Percentiles rank a stretch among this genome's conserved stretches.
These are phyloP conservation scores for Philhelius pedissequus DNA, from an alignment of 2,888 invertebrate species.

Conservation along the genomic window DNA sequence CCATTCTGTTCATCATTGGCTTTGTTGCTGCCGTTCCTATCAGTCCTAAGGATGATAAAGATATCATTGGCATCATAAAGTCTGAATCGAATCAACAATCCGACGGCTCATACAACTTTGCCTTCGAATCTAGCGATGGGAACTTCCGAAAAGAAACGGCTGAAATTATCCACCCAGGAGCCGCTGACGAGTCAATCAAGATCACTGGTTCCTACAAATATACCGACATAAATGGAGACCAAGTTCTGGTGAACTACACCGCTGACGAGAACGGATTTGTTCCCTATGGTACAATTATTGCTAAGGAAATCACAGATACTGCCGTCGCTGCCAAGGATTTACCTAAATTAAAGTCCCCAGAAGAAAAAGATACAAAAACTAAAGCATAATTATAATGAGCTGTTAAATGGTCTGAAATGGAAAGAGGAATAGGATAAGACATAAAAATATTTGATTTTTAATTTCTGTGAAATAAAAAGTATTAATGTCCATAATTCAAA, in stretches of 20 bases:
- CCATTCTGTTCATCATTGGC: constrained; percentile 67
- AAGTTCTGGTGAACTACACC: constrained; percentile 75
- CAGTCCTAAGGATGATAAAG: constrained; percentile 40
- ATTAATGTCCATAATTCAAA: too few relatives aligned
- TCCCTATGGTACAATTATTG: constrained; percentile 75
- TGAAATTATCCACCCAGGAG: constrained; percentile 73
- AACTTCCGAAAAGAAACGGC: constrained; percentile 75
- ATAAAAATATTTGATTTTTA: neutral
- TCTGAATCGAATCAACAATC: constrained; percentile 72
- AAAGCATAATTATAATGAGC: too few relatives aligned
- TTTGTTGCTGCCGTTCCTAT: constrained; percentile 72
- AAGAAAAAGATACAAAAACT: neutral
- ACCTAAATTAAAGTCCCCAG: constrained; percentile 49
- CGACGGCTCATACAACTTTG: constrained; percentile 76
- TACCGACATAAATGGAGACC: constrained; percentile 74
- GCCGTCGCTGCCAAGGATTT: constrained; percentile 73
- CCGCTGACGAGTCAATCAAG: constrained; percentile 72
- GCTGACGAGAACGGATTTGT: constrained; percentile 77
- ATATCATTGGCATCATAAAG: constrained; percentile 74
- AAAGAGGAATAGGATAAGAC: neutral
- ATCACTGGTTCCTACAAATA: constrained; percentile 76
- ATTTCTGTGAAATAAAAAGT: constrained; percentile 16
- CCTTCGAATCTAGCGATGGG: constrained; percentile 75
- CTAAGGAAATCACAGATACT: constrained; percentile 73
- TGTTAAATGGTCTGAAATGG: neutral